Percentiles rank a stretch among this genome's conserved stretches.
phyloP scores from a whole-genome alignment of 2,888 invertebrate genomes.

The Lissocephala sabroskyi region DNA sequence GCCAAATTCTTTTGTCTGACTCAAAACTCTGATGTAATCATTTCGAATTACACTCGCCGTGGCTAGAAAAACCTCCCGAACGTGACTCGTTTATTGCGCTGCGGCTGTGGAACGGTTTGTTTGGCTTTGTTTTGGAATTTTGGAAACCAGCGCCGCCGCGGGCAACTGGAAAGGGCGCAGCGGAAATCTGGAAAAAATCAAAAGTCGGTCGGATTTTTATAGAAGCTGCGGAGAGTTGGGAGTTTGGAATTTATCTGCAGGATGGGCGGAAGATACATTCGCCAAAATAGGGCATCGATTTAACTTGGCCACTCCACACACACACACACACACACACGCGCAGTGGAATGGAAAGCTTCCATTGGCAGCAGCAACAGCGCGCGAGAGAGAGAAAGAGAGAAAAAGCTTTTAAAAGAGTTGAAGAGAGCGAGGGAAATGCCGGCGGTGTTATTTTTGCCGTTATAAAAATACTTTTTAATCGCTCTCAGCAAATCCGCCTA shows the following conservation, averaged over 20 bases:
- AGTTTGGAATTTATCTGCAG: no score
- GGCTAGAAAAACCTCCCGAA: constrained; percentile 26
- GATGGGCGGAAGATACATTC: no score
- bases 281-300: no score
- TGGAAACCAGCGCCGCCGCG: background rate
- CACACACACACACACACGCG: no score
- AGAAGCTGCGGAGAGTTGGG: no score
- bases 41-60: constrained; percentile 42
- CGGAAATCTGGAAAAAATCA: no score
- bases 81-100: no score
- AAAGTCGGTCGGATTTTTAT: no score
- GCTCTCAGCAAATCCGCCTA: background rate
- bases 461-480: constrained; percentile 14
- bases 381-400: constrained; percentile 4
- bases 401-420: background rate
- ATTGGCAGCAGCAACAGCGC: background rate
- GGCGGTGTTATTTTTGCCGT: background rate
- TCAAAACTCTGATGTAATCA: constrained; percentile 61
- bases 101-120: constrained; percentile 8
- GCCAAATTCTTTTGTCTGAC: constrained; percentile 21
- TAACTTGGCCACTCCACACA: no score
- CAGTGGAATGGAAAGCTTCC: constrained; percentile 14
- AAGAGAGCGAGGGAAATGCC: background rate
- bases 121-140: constrained; percentile 2
- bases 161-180: no score